Evolutionary conservation across 2,113 vertebrate species (phyloP).

Genomic region (Falcunculus frontatus): DNA sequence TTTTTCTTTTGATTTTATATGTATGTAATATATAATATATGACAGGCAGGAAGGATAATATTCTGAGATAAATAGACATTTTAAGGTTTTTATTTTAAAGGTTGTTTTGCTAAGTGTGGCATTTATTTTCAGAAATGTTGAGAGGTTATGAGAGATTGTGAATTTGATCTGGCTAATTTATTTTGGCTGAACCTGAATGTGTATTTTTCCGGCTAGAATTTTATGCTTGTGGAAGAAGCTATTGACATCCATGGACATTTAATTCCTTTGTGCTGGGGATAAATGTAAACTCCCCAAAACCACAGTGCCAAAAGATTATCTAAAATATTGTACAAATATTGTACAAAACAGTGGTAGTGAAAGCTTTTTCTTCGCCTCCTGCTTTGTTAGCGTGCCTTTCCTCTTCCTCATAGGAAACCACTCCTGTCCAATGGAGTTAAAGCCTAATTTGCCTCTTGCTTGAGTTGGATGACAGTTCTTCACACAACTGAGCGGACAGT

Average conservation of each 20-base stretch:
- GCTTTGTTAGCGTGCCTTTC: background rate
- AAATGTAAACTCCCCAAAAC: background rate
- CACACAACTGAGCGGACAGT: background rate
- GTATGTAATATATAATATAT: background rate
- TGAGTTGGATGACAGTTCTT: background rate
- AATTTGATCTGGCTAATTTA: slow-evolving; percentile 8
- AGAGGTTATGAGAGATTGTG: background rate
- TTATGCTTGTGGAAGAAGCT: background rate
- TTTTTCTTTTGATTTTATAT: slow-evolving; percentile 39
- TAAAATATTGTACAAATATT: background rate
- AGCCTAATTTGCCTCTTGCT: background rate
- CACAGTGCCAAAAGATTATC: background rate
- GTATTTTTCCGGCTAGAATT: background rate
- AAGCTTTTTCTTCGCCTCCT: background rate
- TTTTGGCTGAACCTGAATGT: background rate
- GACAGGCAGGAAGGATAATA: background rate
- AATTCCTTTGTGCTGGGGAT: background rate
- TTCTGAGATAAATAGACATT: background rate
- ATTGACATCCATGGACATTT: background rate
- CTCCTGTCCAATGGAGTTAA: background rate
- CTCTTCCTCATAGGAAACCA: background rate
- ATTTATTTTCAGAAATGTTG: slow-evolving; percentile 18
- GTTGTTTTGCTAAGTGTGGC: slow-evolving; percentile 12
- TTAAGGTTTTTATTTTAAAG: slow-evolving; percentile 44
- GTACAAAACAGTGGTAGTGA: background rate